These are phyloP conservation scores for Syngnathoides biaculeatus DNA, from an alignment of 2,113 vertebrate species.

Conservation along the genomic window DNA sequence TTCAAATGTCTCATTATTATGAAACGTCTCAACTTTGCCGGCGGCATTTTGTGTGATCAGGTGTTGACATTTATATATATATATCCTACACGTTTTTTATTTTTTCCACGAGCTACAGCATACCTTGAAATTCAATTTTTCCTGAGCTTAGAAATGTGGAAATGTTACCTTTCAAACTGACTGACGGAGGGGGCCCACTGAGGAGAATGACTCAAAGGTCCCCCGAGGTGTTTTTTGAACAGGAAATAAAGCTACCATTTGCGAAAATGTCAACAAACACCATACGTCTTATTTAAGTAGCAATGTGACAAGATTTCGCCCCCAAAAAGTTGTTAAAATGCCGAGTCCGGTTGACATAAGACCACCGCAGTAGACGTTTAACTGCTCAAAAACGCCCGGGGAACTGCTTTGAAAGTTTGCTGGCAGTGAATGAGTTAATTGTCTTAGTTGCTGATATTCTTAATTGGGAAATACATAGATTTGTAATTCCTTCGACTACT, in stretches of 20 bases:
- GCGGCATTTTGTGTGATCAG: slow-evolving; percentile 44
- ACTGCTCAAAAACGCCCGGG: not conserved
- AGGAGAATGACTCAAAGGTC: slow-evolving; percentile 42
- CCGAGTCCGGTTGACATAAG: no score
- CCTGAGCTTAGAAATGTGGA: slow-evolving; percentile 29
- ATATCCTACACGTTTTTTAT: not conserved
- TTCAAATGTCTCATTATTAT: slow-evolving; percentile 35
- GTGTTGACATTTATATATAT: slow-evolving; percentile 56
- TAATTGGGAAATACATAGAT: not conserved
- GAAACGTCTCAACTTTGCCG: slow-evolving; percentile 48
- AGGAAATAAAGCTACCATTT: slow-evolving; percentile 13
- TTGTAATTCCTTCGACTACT: not conserved
- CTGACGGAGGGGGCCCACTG: slow-evolving; percentile 25
- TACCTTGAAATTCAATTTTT: slow-evolving; percentile 42
- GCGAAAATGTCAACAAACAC: slow-evolving; percentile 26
- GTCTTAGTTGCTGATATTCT: not conserved
- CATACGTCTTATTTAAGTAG: not conserved
- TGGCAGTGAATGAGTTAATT: not conserved
- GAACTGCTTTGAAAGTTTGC: not conserved
- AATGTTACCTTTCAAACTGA: slow-evolving; percentile 32
- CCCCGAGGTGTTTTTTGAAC: slow-evolving; percentile 32
- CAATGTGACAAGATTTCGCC: no score
- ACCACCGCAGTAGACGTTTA: not conserved
- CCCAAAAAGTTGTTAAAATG: no score
- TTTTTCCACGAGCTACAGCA: not conserved